Evolutionary conservation across 2,113 vertebrate genomes (phyloP).

Genomic region (Aldabrachelys gigantea): DNA sequence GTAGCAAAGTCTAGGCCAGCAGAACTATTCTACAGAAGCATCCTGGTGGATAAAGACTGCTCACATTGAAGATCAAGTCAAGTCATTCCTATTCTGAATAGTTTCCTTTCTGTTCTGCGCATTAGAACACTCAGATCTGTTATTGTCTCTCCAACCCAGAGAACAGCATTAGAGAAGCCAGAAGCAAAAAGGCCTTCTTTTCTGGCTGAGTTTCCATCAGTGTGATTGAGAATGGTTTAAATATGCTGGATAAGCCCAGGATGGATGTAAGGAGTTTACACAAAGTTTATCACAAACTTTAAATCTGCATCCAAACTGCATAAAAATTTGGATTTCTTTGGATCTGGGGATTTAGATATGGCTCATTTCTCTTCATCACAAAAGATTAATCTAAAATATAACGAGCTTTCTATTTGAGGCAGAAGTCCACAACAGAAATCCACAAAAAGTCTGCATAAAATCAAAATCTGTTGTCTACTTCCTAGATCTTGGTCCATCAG

Average conservation of each 20-base stretch:
- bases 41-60: accelerated
- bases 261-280: too few species aligned
- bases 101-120: background rate
- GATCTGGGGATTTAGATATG: too few species aligned
- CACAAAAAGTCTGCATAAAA: background rate
- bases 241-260: background rate
- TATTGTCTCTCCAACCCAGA: background rate
- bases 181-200: accelerated
- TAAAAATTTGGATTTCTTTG: accelerated
- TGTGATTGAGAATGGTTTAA: background rate
- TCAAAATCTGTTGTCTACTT: background rate
- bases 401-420: background rate
- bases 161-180: background rate
- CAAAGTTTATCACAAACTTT: accelerated
- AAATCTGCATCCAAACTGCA: background rate
- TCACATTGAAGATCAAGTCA: background rate
- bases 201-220: background rate
- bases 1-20: background rate
- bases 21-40: background rate
- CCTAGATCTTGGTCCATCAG: background rate
- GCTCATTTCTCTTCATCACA: background rate
- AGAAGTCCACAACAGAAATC: background rate
- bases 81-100: background rate
- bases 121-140: background rate
- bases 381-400: background rate